A percentile compares a stretch with the other conserved stretches of the same genome.
phyloP scores from a whole-genome alignment of 2,113 vertebrate genomes.

The Bucco capensis region DNA sequence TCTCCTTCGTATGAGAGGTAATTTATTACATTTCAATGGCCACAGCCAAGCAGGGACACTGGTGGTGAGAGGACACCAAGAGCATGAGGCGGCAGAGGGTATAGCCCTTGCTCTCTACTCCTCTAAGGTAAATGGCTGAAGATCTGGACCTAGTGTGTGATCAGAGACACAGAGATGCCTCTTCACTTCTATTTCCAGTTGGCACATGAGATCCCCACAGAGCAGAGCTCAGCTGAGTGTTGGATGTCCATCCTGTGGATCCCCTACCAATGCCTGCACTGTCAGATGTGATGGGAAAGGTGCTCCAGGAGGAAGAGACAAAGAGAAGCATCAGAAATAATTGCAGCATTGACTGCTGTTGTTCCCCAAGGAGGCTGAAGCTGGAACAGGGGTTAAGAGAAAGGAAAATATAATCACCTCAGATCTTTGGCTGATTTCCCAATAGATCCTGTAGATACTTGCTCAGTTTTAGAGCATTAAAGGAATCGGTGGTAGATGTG shows the following conservation, averaged over 20 bases:
- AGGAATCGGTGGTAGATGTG: background rate
- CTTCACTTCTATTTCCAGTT: background rate
- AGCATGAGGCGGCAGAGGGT: background rate
- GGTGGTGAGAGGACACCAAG: background rate
- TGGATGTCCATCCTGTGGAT: background rate
- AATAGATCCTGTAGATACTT: background rate
- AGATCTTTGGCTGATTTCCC: background rate
- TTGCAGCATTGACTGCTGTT: background rate
- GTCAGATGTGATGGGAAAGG: background rate
- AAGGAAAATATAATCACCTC: background rate
- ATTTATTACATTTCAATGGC: background rate
- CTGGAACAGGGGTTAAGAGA: background rate
- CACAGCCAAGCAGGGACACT: background rate
- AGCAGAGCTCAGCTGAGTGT: background rate
- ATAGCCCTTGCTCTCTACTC: background rate
- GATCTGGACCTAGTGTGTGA: background rate
- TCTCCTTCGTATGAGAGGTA: background rate
- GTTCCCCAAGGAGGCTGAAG: background rate
- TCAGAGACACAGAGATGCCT: background rate
- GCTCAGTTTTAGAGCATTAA: background rate
- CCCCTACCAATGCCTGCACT: background rate
- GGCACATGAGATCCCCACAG: fast-evolving
- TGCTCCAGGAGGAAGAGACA: background rate
- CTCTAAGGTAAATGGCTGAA: background rate
- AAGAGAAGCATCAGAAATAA: background rate